phyloP scores from a whole-genome alignment of 2,113 vertebrate genomes.

The Prunella himalayana region DNA sequence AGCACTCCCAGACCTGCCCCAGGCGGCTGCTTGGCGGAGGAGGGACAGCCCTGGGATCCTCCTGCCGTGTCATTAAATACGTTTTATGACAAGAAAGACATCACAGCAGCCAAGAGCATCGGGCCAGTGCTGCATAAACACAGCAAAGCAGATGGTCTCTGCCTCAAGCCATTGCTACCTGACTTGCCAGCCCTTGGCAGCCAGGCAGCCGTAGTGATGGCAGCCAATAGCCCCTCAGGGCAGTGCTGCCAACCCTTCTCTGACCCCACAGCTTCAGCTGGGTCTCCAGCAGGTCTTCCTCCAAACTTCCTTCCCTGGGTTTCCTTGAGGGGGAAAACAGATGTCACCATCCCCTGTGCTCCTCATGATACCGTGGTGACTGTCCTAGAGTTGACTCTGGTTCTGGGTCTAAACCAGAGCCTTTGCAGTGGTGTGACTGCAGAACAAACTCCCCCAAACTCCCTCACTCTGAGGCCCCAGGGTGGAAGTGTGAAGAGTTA shows the following conservation, averaged over 20 bases:
- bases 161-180: background rate
- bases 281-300: background rate
- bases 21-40: background rate
- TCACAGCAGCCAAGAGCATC: background rate
- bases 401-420: background rate
- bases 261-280: background rate
- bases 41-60: background rate
- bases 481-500: background rate
- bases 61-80: background rate
- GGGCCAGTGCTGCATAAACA: background rate
- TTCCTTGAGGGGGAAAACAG: background rate
- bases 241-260: background rate
- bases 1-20: background rate
- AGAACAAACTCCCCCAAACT: background rate
- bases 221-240: background rate
- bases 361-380: rapidly evolving
- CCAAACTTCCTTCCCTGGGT: background rate
- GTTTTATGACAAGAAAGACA: background rate
- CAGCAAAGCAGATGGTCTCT: background rate
- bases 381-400: background rate
- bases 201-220: rapidly evolving
- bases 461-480: background rate
- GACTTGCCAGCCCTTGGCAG: background rate
- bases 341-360: background rate
- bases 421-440: background rate